Conservation (phyloP, 2,113 vertebrate genomes). For the Nothobranchius furzeri region DNA sequence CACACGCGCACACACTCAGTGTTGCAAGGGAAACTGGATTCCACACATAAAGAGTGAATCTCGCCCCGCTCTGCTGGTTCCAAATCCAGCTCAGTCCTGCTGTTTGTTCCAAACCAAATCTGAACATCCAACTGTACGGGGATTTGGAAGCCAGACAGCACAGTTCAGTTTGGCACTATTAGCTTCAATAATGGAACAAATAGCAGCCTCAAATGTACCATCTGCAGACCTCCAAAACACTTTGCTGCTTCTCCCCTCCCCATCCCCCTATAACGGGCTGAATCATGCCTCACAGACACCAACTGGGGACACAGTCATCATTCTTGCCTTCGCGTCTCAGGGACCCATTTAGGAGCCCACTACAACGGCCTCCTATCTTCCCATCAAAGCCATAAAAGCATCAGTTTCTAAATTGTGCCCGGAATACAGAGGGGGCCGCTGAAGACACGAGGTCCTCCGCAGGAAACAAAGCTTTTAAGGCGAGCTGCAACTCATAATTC, state of each 20-base stretch:
- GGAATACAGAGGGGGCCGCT: conserved; percentile 57
- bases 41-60: conserved; percentile 38
- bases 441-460: conserved; percentile 20
- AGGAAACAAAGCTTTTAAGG: conserved; percentile 58
- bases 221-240: conserved; percentile 63
- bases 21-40: conserved; percentile 22
- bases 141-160: conserved; percentile 57
- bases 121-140: conserved; percentile 52
- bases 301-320: conserved; percentile 70
- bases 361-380: conserved; percentile 68
- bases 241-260: conserved; percentile 52
- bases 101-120: conserved; percentile 57
- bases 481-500: conserved; percentile 57
- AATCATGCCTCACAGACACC: conserved; percentile 66
- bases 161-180: conserved; percentile 59
- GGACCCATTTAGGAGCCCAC: conserved; percentile 67
- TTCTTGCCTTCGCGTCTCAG: conserved; percentile 57
- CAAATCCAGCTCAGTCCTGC: conserved; percentile 49
- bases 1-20: conserved; percentile 18
- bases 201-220: conserved; percentile 61
- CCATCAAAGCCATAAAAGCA: conserved; percentile 64
- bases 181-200: conserved; percentile 67
- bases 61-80: conserved; percentile 46
- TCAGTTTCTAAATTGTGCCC: conserved; percentile 62
- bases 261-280: conserved; percentile 51